A percentile compares a stretch with the other conserved stretches of the same genome.
Conservation (phyloP, 2,113 vertebrate species). For the Phrynosoma blainvillii region DNA sequence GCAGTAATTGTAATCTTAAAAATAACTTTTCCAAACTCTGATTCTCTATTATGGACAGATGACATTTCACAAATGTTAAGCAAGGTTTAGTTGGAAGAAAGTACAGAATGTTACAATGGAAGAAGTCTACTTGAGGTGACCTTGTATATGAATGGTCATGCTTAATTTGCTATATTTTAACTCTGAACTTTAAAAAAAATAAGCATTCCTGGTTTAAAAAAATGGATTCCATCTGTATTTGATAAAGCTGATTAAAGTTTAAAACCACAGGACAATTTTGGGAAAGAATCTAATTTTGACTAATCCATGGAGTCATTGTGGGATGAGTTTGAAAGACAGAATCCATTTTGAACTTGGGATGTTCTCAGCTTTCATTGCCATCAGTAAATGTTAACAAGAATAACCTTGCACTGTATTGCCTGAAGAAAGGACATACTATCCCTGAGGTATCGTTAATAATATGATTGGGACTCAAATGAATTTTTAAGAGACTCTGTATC, state of each 20-base stretch:
- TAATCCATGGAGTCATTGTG: slow-evolving; percentile 15
- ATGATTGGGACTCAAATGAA: slow-evolving; percentile 26
- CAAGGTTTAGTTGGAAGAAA: background rate
- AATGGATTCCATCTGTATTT: slow-evolving; percentile 14
- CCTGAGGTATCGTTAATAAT: slow-evolving; percentile 20
- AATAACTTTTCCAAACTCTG: too few species aligned
- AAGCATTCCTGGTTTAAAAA: background rate
- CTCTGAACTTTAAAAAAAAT: background rate
- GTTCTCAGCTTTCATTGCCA: slow-evolving; percentile 24
- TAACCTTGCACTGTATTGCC: slow-evolving; percentile 40
- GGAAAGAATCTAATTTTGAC: slow-evolving; percentile 1
- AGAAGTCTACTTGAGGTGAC: background rate
- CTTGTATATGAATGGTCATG: background rate
- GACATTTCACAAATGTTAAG: background rate
- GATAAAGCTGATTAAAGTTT: slow-evolving; percentile 5
- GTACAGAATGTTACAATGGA: background rate
- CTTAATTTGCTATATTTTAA: slow-evolving; percentile 1
- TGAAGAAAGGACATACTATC: slow-evolving; percentile 32
- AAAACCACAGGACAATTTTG: background rate
- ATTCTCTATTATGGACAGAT: background rate
- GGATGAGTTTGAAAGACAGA: slow-evolving; percentile 26
- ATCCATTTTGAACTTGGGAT: slow-evolving; percentile 27
- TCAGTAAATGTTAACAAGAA: slow-evolving; percentile 32
- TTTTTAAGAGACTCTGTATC: slow-evolving; percentile 30
- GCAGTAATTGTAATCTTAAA: too few species aligned